Base-by-base conservation (phyloP, 2,888 invertebrate genomes). In the Drosophila koepferae region DNA sequence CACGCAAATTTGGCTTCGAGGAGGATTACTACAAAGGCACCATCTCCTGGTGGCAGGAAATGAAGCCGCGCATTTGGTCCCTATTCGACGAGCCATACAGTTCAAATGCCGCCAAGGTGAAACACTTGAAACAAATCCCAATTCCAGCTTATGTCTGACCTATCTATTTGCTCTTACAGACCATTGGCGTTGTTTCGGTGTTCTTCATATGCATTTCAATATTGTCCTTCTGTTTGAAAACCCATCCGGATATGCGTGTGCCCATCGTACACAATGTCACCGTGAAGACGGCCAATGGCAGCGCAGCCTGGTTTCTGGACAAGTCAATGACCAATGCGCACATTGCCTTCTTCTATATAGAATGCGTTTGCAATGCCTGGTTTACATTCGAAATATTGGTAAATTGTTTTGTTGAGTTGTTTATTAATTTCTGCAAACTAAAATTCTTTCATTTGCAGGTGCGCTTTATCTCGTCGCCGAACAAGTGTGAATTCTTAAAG, bases 121-220 rank as follows among this genome's bases (percentile, higher is more conserved):
- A 48, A 3, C 0, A 5, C 1, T 3, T 2, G 4, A 6, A 23
- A 12, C 1, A 4, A 9, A 3, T 0, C 1, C 23, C 5, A 38
- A 38, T 28, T 6, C 28, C 28, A 23, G 7, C 4, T 10, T 8
- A 9, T 38, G 9, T 3, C 23, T 9, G 2, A 28, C 18, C 16
- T 10, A 67, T 23, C 1, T 20, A 0, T 34, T 54, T 10, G 6
- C 20, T 20, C n/a, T 20, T 63, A 4, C 96, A 99, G 99, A 97
- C 99, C 91, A 97, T 99, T 93, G 99, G 99, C 89, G 97, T 99
- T 82, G 96, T 99, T 93, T 99, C 99, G 83, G 99, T 99, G 92
- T 99, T 99, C 95, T 99, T 99, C 96, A 99, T 99, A 94, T 98
- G 99, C 94, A 97, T 99, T 85, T 99, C 99, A 85, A 99, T 99